Evolutionary conservation across 2,797 vertebrate species (phyloP), one percentile per base, ranked within the genome.

Genomic region (Acridotheres tristis): DNA sequence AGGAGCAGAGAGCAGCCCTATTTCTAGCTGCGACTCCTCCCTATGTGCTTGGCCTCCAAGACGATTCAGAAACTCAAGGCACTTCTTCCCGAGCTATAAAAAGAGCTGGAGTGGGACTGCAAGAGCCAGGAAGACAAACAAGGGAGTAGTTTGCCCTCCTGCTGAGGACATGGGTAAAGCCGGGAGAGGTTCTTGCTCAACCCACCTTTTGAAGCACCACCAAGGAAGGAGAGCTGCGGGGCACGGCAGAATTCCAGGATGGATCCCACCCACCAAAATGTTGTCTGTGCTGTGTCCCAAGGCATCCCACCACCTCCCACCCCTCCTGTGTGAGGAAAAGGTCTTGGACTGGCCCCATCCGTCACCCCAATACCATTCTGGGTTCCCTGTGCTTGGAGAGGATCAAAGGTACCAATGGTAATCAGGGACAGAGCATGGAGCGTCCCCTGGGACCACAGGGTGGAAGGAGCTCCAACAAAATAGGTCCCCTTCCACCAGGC

Each of bases 11-110:
- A 78, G 67, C 73, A 77, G 79, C 84, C 94, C 93, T 95, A 93
- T 94, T 96, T 95, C 88, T 67, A 92, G 94, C 87, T 88, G 90
- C 0, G 0, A 47, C 95, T 94, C 95, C 95, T 90, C 92, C 93
- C 90, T 65, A 78, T 43, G 78, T 85, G 82, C 82, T 89, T 68
- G 87, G 90, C 90, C 92, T 95, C 78, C 78, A 80, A 79, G 78
- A 61, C 27, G 0, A 71, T 79, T 92, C 90, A 45, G 50, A 85
- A 89, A 89, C 69, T 85, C 71, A 55, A 72, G 59, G 94, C 94
- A 87, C 76, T 96, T 82, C 84, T 95, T 88, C 74, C 34, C 0
- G 4, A 77, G 54, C 82, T 96, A 92, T 94, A 96, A 95, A 96
- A 93, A 96, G 92, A 82, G 81, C 78, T 87, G 85, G 87, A 94